Base-by-base conservation (phyloP, 30 jellyfish, hydroid and myxozoan genomes). In the Catostylus mosaicus region DNA sequence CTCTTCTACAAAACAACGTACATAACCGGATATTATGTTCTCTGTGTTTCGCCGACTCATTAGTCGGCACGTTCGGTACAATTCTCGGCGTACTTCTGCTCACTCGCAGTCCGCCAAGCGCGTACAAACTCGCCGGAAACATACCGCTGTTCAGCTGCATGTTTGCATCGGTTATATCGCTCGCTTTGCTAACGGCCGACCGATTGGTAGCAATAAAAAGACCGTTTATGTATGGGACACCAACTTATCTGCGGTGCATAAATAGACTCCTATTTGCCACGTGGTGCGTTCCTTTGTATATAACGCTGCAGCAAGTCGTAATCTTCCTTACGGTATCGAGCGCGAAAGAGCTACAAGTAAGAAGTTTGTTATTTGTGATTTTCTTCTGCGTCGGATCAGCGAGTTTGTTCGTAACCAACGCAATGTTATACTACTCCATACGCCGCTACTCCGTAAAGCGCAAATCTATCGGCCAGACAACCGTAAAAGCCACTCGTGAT, bases 101-200 rank as follows among this genome's bases (percentile, higher is more conserved):
- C 11, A 10, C 2, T 0, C 31, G 24, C 1, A 32, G 74, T 45
- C 34, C 74, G 27, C 29, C 32, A 29, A 43, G 1, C n/a, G 38
- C 34, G 31, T 75, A 75, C 45, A 75, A 51, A 33, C 86, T 75
- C 20, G 86, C 86, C 0, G 86, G 86, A 32, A 75, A 75, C 48
- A 31, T 75, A n/a, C 86, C 86, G 0, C 66, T 75, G 19, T 75
- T 75, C 32, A 46, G 86, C 43, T 75, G 75, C 0, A 75, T 75
- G 86, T 75, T 75, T 24, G 86, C 75, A 31, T 75, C 86, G 46
- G 33, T 75, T 9, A 61, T 68, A 9, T 75, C 86, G 31, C 51
- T 75, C 14, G 30, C 75, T 14, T 23, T 75, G 31, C 86, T 75
- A 36, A 75, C 86, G 24, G 86, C 66, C 52, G 72, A 75, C 75